Base-by-base conservation (phyloP, 2,888 invertebrate genomes). In the Eueremaeus valkanovi region DNA sequence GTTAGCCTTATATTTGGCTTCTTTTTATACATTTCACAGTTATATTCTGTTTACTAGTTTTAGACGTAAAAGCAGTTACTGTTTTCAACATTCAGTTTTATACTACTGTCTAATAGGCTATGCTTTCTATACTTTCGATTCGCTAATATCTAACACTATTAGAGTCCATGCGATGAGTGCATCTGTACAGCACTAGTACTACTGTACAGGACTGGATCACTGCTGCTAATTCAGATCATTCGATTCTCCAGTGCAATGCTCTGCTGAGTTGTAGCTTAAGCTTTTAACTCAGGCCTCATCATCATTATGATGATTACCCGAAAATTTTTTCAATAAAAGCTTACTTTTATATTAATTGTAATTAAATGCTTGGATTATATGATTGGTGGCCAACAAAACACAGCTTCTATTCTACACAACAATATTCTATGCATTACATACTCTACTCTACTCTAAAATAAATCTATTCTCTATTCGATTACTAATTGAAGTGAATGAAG, bases 131-230 rank as follows among this genome's bases (percentile, higher is more conserved):
- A 45, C 18, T 16, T 55, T 21, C 27, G 27, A 21, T 55, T 55
- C 36, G 63, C 63, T 66, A 66, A 66, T 66, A 66, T 45, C 70
- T 70, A 70, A 70, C 70, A 70, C 70, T 70, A 70, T 70, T 70
- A 70, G 70, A 70, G 70, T 27, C 13, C 45, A 70, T 70, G n/a
- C n/a, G n/a, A n/a, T n/a, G n/a, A n/a, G n/a, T n/a, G n/a, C n/a
- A n/a, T n/a, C n/a, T n/a, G n/a, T n/a, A n/a, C n/a, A n/a, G n/a
- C n/a, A n/a, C n/a, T n/a, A n/a, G n/a, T n/a, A n/a, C n/a, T 16
- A 66, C 66, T 36, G 36, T 21, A 16, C 11, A n/a, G n/a, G 5
- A 36, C 36, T 66, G 33, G 8, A 31, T 27, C 27, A 55, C 9
- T 55, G 70, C 45, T 70, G 70, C 70, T 70, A 70, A 70, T 70